phyloP scores from a whole-genome alignment of 2,888 invertebrate species.

The Trachelus iudaicus region DNA sequence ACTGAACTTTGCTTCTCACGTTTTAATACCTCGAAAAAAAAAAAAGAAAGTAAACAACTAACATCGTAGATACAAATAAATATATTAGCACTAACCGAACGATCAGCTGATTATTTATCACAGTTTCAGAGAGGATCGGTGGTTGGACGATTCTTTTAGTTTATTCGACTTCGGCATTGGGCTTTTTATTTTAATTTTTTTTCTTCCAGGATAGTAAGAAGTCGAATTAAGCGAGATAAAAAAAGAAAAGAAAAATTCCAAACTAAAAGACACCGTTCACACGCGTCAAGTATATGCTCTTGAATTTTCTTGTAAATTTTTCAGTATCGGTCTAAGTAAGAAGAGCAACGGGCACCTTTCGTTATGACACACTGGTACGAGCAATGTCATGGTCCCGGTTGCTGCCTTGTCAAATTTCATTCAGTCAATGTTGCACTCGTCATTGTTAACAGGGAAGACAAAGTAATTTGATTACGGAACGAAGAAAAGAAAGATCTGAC shows the following conservation, averaged over 20 bases:
- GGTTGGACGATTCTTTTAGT: not conserved
- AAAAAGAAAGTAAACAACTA: not conserved
- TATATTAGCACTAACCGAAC: not conserved
- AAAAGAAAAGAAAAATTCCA: not conserved
- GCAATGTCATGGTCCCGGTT: not conserved
- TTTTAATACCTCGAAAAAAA: not conserved
- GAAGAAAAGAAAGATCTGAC: not conserved
- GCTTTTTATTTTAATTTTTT: not conserved
- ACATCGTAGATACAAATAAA: not conserved
- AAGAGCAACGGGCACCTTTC: not conserved
- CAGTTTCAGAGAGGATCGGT: not conserved
- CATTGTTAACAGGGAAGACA: not conserved
- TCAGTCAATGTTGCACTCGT: not conserved
- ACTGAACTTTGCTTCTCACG: not conserved
- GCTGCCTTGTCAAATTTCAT: not conserved
- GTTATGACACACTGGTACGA: not conserved
- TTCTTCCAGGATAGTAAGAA: not conserved
- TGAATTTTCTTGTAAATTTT: not conserved
- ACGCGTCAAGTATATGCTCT: not conserved
- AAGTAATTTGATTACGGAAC: not conserved
- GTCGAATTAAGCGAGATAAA: too few relatives aligned
- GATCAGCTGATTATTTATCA: not conserved
- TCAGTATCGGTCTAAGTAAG: not conserved
- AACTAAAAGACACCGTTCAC: not conserved
- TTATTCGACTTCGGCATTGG: not conserved